These are phyloP conservation scores for Trochalopteron elliotii DNA, from an alignment of 2,113 vertebrate species.

Conservation along the genomic window DNA sequence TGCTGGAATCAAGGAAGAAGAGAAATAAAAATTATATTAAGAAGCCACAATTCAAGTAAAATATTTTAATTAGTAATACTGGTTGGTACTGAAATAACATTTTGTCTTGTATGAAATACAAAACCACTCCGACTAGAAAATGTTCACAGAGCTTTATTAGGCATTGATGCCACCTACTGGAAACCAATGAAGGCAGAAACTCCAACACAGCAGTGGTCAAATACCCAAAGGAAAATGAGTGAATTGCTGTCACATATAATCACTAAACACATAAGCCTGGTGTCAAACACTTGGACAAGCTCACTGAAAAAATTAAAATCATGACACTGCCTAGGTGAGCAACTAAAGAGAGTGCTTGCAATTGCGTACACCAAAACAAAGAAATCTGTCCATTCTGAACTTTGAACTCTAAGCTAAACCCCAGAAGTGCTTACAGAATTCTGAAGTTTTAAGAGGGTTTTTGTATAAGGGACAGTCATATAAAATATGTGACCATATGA, in stretches of 20 bases:
- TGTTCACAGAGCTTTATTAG: neutral
- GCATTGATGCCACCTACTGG: constrained; percentile 17
- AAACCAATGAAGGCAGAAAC: neutral
- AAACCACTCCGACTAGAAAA: neutral
- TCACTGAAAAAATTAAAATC: neutral
- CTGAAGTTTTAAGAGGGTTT: rapidly evolving
- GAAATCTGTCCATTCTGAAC: neutral
- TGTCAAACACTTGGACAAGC: neutral
- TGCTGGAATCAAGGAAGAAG: rapidly evolving
- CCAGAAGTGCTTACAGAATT: neutral
- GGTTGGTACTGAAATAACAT: neutral
- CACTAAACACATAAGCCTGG: neutral
- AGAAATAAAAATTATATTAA: neutral
- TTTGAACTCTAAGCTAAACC: neutral
- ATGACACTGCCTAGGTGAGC: neutral
- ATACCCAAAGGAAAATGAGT: neutral
- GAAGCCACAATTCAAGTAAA: neutral
- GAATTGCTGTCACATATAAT: neutral
- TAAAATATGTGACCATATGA: neutral
- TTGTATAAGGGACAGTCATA: neutral
- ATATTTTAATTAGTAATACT: rapidly evolving
- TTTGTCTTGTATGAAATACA: neutral
- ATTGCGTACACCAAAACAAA: neutral
- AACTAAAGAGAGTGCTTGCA: neutral
- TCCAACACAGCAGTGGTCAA: neutral